Conservation (phyloP, 2,113 vertebrate genomes). For the Nettapus auritus region DNA sequence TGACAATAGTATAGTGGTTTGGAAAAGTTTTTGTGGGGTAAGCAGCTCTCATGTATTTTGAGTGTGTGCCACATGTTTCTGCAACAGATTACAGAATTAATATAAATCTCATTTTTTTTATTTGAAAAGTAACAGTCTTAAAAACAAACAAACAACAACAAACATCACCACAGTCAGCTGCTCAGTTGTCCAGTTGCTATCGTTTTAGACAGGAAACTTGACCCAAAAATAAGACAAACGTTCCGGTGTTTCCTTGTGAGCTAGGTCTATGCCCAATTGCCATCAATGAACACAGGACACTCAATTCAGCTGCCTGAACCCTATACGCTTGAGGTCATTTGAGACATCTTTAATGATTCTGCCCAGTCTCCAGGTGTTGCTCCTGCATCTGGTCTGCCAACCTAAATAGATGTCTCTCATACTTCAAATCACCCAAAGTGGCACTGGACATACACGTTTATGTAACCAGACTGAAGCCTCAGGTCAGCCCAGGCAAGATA, state of each 20-base stretch:
- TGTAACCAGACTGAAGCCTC: neutral
- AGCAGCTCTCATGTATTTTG: constrained; percentile 86
- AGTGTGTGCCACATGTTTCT: constrained; percentile 87
- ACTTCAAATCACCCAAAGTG: neutral
- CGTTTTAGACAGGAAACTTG: neutral
- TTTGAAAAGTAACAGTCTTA: neutral
- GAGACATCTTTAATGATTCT: neutral
- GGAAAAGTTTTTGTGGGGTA: constrained; percentile 98
- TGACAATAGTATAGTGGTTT: constrained; percentile 96
- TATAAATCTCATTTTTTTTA: neutral
- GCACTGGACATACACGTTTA: neutral
- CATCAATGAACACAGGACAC: neutral
- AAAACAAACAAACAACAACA: neutral
- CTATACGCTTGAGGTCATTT: rapidly evolving
- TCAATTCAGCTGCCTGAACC: neutral
- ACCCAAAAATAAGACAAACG: neutral
- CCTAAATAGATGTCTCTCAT: neutral
- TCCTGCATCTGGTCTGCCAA: neutral
- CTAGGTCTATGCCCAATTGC: neutral
- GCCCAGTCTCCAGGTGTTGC: neutral
- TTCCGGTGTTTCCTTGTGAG: neutral
- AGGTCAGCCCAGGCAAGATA: neutral
- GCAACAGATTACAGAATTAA: constrained; percentile 64
- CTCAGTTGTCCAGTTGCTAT: neutral
- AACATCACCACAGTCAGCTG: neutral